Conservation (phyloP, 2,888 invertebrate species). For the Ectropis crepuscularia region DNA sequence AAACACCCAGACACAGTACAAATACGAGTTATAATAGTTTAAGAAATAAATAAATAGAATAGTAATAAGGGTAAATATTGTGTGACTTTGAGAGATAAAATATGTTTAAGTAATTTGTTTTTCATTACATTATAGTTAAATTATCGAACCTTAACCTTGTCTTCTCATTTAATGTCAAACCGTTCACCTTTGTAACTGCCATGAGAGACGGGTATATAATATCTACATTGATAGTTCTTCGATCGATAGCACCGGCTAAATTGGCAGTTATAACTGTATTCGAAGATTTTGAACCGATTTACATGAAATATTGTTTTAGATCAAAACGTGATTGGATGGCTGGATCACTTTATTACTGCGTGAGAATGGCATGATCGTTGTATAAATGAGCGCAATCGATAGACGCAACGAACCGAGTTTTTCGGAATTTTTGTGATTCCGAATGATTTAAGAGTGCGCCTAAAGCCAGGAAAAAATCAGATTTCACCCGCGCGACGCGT, state of each 20-base stretch:
- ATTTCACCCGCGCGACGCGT: too few relatives aligned
- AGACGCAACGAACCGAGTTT: too few relatives aligned
- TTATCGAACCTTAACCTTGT: neutral
- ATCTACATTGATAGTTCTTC: conserved; percentile 2
- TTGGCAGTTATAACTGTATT: conserved; percentile 7
- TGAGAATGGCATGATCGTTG: conserved; percentile 1
- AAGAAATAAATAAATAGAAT: too few relatives aligned
- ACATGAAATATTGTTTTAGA: conserved; percentile 12
- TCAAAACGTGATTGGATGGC: conserved; percentile 10
- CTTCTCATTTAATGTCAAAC: neutral
- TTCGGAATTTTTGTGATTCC: too few relatives aligned
- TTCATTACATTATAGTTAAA: too few relatives aligned
- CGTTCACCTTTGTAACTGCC: neutral
- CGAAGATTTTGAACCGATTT: neutral
- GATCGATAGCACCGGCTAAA: neutral
- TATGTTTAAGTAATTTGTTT: too few relatives aligned
- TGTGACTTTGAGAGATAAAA: too few relatives aligned
- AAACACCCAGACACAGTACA: too few relatives aligned
- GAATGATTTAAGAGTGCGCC: too few relatives aligned
- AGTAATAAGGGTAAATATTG: too few relatives aligned
- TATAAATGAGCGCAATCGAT: neutral
- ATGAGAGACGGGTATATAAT: neutral
- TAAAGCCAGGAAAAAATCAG: too few relatives aligned
- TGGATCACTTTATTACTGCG: conserved; percentile 7
- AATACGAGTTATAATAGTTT: too few relatives aligned